Conservation (phyloP, 1,140 invertebrate genomes). For the Sycobia sp. region DNA sequence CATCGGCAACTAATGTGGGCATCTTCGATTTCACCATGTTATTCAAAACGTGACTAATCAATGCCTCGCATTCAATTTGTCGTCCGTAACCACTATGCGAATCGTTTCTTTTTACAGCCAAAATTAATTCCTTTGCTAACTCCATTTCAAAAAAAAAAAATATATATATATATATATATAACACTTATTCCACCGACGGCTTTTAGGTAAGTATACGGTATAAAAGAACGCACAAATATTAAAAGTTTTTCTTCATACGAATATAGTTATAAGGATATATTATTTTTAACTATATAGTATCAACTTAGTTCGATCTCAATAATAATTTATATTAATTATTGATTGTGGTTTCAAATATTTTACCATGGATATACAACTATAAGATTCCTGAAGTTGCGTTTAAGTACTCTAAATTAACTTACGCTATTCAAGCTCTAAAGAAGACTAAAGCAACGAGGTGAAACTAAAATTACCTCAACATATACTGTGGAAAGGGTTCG, state of each 20-base stretch:
- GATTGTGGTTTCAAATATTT: not conserved
- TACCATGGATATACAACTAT: slow-evolving; percentile 18
- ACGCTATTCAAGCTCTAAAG: slow-evolving; percentile 48
- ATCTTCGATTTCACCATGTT: slow-evolving; percentile 54
- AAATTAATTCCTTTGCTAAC: slow-evolving; percentile 48
- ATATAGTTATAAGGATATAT: too few species aligned
- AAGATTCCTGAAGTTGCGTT: slow-evolving; percentile 37
- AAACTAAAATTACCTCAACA: slow-evolving; percentile 59
- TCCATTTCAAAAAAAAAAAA: slow-evolving; percentile 51
- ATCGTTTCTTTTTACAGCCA: slow-evolving; percentile 49
- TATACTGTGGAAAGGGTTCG: slow-evolving; percentile 42
- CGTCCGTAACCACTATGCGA: slow-evolving; percentile 53
- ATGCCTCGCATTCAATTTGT: slow-evolving; percentile 54
- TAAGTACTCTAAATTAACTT: slow-evolving; percentile 48
- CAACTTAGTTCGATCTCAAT: too few species aligned
- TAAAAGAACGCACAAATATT: too few species aligned
- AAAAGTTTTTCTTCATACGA: too few species aligned
- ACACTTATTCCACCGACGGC: too few species aligned
- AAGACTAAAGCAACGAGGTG: slow-evolving; percentile 54
- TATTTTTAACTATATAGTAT: too few species aligned
- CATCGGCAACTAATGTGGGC: slow-evolving; percentile 44
- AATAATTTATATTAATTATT: too few species aligned
- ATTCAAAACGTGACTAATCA: slow-evolving; percentile 52
- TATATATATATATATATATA: too few species aligned
- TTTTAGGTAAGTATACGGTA: too few species aligned